These are phyloP conservation scores for human (Homo sapiens) DNA, from an alignment of 2,113 vertebrate genomes.

Conservation along the genomic window DNA sequence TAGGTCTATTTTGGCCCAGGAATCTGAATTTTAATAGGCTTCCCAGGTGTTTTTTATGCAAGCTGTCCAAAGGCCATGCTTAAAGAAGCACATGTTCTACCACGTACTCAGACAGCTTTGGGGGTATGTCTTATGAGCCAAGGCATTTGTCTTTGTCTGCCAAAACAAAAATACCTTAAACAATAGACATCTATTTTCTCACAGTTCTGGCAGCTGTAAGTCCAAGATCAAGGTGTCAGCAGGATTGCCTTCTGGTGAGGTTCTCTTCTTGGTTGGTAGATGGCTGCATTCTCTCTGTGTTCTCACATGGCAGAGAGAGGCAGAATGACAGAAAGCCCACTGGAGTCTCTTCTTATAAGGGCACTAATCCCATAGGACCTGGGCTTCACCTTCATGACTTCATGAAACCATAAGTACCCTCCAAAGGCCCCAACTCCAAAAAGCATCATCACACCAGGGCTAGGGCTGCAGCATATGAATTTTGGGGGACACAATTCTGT, in stretches of 20 bases:
- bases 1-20: background rate
- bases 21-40: background rate
- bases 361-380: background rate
- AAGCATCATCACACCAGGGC: background rate
- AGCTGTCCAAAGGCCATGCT: background rate
- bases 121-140: background rate
- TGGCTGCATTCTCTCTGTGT: background rate
- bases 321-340: background rate
- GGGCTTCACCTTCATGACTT: background rate
- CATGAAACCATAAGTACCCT: background rate
- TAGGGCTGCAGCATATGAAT: background rate
- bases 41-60: background rate
- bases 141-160: background rate
- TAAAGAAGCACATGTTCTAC: background rate
- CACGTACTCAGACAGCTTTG: background rate
- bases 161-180: background rate
- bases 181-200: background rate
- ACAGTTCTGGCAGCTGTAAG: background rate
- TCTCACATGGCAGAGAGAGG: background rate
- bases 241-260: background rate
- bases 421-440: background rate
- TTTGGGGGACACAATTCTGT: no score
- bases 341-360: background rate
- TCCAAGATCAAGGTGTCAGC: background rate
- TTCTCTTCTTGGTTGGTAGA: background rate